Evolutionary conservation across 1,140 invertebrate species (phyloP).

Genomic region (Drosophila novamexicana): DNA sequence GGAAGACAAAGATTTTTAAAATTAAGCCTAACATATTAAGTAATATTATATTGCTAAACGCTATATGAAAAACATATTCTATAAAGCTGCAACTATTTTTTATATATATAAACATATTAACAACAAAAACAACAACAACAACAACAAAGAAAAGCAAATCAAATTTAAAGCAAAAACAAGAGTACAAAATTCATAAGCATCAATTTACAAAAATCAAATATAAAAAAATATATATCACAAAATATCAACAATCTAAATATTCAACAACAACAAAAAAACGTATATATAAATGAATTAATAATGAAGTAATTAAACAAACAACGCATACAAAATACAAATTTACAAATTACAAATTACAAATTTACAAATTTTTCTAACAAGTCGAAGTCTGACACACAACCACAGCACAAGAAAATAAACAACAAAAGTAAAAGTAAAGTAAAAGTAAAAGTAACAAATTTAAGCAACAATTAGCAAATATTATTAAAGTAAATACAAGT

Average conservation of each 20-base stretch:
- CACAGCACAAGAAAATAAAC: slow-evolving; percentile 35
- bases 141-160: slow-evolving; percentile 53
- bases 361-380: slow-evolving; percentile 66
- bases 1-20: slow-evolving; percentile 82
- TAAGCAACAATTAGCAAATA: slow-evolving; percentile 45
- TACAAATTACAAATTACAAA: slow-evolving; percentile 70
- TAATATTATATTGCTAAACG: slow-evolving; percentile 52
- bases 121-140: slow-evolving; percentile 36
- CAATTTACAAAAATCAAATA: slow-evolving; percentile 42
- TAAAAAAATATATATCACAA: slow-evolving; percentile 7
- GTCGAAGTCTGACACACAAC: slow-evolving; percentile 51
- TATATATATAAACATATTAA: slow-evolving; percentile 46
- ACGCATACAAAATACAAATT: slow-evolving; percentile 81
- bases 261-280: slow-evolving; percentile 22
- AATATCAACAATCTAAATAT: slow-evolving; percentile 54
- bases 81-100: slow-evolving; percentile 64
- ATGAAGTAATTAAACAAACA: slow-evolving; percentile 43
- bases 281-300: slow-evolving; percentile 29
- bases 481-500: slow-evolving; percentile 22
- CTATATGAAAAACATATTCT: slow-evolving; percentile 45
- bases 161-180: slow-evolving; percentile 62
- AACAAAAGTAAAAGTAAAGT: slow-evolving; percentile 14
- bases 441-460: slow-evolving; percentile 24
- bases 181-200: slow-evolving; percentile 72
- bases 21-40: slow-evolving; percentile 59